Conservation (phyloP, 2,888 invertebrate species). For the Drosophila merina region DNA sequence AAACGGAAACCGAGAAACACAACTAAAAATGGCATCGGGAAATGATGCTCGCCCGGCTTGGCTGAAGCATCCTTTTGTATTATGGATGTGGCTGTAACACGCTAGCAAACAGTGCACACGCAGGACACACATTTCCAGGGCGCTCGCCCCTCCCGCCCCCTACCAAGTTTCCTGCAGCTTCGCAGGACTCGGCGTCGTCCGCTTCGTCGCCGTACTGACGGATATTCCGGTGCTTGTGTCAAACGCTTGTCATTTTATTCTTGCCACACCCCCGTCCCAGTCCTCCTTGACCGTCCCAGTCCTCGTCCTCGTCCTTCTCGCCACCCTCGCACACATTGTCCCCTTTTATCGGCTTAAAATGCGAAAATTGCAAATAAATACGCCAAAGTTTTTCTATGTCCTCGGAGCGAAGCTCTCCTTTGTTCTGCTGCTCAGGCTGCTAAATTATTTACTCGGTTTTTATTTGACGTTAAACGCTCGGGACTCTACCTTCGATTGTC, state of each 20-base stretch:
- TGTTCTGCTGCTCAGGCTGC: constrained; percentile 27
- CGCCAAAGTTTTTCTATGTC: constrained; percentile 46
- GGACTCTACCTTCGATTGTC: constrained; percentile 42
- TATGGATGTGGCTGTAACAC: constrained; percentile 74
- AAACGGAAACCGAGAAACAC: constrained; percentile 17
- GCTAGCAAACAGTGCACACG: constrained; percentile 69
- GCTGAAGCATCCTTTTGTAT: constrained; percentile 68
- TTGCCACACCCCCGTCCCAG: constrained; percentile 11
- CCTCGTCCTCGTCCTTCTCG: background rate
- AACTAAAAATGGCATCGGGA: constrained; percentile 70
- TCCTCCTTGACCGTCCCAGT: background rate
- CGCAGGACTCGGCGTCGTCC: constrained; percentile 64
- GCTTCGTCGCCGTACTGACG: constrained; percentile 78
- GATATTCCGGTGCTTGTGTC: constrained; percentile 84
- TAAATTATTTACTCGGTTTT: constrained; percentile 73
- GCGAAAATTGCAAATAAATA: constrained; percentile 77
- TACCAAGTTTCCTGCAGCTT: constrained; percentile 45
- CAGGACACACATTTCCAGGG: constrained; percentile 47
- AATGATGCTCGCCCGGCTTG: constrained; percentile 64
- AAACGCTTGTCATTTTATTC: constrained; percentile 80
- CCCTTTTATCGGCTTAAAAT: constrained; percentile 77
- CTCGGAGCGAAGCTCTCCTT: constrained; percentile 30
- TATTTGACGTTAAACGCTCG: constrained; percentile 68
- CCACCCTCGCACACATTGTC: constrained; percentile 18
- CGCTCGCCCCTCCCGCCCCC: constrained; percentile 2